Base-by-base conservation (phyloP, 1,140 invertebrate species). In the Brachionus koreanus region DNA sequence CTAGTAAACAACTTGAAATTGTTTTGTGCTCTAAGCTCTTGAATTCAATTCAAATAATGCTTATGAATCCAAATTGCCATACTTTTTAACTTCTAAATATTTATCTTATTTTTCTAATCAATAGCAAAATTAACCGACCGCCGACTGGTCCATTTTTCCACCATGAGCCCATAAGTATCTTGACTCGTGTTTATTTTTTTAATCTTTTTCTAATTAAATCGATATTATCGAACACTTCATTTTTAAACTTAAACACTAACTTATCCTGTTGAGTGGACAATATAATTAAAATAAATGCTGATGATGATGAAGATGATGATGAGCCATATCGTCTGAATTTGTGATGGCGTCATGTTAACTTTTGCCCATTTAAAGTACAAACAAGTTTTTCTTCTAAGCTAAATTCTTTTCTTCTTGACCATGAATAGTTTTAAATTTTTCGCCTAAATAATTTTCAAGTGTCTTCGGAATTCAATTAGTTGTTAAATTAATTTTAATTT, bases 181-280 rank as follows among this genome's bases (percentile, higher is more conserved):
- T 65, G 63, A 72, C 37, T 42, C 33, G 9, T 74, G 69, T 74
- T 74, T 74, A 74, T 74, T 74, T 74, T 46, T 25, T 46, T 74
- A 74, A 74, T 74, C 69, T 74, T 74, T 74, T 74, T 74, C 42
- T 74, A 74, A 74, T 74, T 74, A 74, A 74, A 74, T 74, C 69
- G 69, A 74, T 74, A 74, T 74, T 74, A 74, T 74, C 69, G 42
- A 46, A 46, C 42, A 25, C 42, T 25, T 74, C 65, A 7, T 4
- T 9, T n/a, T 39, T 37, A 69, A 69, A 74, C 39, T 74, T 74
- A 74, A 74, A 74, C 69, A 43, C 43, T 46, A 9, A 12, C 37
- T 46, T 74, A 43, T 74, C 69, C 42, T 74, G 69, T 74, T n/a
- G 69, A 74, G 69, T 74, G 69, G 69, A 74, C 69, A 74, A 74